These are phyloP conservation scores for Malurus melanocephalus DNA, from an alignment of 2,113 vertebrate species.

Conservation along the genomic window DNA sequence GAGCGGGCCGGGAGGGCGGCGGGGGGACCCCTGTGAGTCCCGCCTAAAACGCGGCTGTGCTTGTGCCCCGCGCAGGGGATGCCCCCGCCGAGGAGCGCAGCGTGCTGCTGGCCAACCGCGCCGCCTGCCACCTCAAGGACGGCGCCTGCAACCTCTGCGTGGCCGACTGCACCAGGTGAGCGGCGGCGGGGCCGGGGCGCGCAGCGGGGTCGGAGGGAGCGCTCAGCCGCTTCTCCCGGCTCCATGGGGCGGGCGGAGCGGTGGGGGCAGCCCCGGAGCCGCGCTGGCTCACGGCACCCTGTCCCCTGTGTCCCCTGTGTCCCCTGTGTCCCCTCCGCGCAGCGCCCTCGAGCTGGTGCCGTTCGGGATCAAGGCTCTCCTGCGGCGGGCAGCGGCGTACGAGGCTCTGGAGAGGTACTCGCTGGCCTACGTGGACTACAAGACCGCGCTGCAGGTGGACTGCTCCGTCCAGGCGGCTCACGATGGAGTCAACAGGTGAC, in stretches of 20 bases:
- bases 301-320: not conserved
- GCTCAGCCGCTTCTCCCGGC: rapidly evolving
- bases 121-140: conserved; percentile 86
- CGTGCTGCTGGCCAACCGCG: conserved; percentile 87
- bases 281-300: not conserved
- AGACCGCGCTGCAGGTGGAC: conserved; percentile 85
- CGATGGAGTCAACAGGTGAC: conserved; percentile 88
- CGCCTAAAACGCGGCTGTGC: not conserved
- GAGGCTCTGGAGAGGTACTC: conserved; percentile 87
- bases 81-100: conserved; percentile 75
- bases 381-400: conserved; percentile 85
- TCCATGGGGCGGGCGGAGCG: not conserved
- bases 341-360: conserved; percentile 80
- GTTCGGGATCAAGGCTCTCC: conserved; percentile 85
- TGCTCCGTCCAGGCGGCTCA: conserved; percentile 78
- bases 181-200: not conserved
- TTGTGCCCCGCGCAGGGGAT: not conserved
- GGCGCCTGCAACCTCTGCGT: conserved; percentile 87
- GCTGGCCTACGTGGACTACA: conserved; percentile 89
- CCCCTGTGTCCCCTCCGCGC: not conserved
- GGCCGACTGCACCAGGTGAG: conserved; percentile 86
- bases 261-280: not conserved
- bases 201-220: not conserved
- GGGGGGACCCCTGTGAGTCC: rapidly evolving
- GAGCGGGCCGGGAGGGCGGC: not conserved